phyloP scores from a whole-genome alignment of 2,113 vertebrate genomes.

The Athene noctua region DNA sequence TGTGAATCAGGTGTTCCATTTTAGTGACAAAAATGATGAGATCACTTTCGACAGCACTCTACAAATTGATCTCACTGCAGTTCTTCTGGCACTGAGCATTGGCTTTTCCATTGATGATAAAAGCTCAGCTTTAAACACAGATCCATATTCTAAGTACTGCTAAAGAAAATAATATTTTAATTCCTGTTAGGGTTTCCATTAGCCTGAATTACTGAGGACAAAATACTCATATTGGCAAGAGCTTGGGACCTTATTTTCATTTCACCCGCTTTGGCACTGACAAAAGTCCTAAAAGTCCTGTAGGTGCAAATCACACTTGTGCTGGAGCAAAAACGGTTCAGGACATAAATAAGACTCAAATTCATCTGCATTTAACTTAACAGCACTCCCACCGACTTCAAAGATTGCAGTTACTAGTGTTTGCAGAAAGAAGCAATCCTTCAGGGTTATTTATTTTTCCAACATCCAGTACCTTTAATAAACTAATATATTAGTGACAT shows the following conservation, averaged over 20 bases:
- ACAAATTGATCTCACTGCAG: constrained; percentile 61
- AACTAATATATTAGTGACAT: constrained; percentile 53
- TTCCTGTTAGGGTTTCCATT: constrained; percentile 58
- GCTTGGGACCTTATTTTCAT: not conserved
- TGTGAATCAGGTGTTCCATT: constrained; percentile 45
- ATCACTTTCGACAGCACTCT: constrained; percentile 60
- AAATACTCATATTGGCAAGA: not conserved
- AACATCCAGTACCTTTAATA: constrained; percentile 46
- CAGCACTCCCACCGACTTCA: constrained; percentile 13
- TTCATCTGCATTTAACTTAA: constrained; percentile 29
- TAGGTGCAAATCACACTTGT: constrained; percentile 27
- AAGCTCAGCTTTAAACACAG: constrained; percentile 31
- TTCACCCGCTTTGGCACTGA: constrained; percentile 27
- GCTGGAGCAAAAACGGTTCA: constrained; percentile 13
- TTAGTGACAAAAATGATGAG: constrained; percentile 63
- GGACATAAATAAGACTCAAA: not conserved
- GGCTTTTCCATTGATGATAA: constrained; percentile 40
- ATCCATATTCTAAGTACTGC: constrained; percentile 40
- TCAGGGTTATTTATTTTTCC: constrained; percentile 36
- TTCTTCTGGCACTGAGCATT: constrained; percentile 45
- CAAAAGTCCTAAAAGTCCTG: not conserved
- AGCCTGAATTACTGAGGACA: constrained; percentile 43
- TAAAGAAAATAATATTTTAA: constrained; percentile 52
- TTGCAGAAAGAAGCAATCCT: constrained; percentile 41
- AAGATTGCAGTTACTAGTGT: constrained; percentile 7